Percentiles rank a stretch among this genome's conserved stretches.
Evolutionary conservation across 2,888 invertebrate genomes (phyloP).

Genomic region (Ophioninae sp.): DNA sequence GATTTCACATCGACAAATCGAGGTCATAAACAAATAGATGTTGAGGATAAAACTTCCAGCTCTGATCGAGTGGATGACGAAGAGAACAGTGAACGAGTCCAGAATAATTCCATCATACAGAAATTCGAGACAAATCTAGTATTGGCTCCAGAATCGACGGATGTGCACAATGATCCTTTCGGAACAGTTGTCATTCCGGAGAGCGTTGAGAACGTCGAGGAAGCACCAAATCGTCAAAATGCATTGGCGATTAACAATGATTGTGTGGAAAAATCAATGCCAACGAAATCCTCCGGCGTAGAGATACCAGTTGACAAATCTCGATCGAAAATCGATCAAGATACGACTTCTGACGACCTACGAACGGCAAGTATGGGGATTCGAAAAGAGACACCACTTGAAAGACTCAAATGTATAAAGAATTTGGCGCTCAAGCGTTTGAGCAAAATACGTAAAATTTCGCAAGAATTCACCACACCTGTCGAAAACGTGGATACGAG

Average conservation of each 20-base stretch:
- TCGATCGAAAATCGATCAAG: background rate
- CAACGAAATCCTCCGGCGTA: background rate
- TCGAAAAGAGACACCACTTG: constrained; percentile 1
- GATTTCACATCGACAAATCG: background rate
- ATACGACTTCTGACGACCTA: background rate
- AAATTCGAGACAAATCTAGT: background rate
- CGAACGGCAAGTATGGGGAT: background rate
- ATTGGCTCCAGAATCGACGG: constrained; percentile 27
- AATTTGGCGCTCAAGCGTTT: constrained; percentile 16
- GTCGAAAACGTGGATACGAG: background rate
- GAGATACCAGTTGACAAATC: too few species aligned
- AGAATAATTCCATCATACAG: background rate
- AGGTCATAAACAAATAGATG: background rate
- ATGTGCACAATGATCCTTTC: background rate
- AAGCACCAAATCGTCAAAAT: background rate
- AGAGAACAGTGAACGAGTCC: background rate
- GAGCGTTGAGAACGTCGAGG: background rate
- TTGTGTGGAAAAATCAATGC: background rate
- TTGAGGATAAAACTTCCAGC: background rate
- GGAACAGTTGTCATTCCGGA: constrained; percentile 11
- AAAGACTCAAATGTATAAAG: constrained; percentile 29
- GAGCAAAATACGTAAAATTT: constrained; percentile 13
- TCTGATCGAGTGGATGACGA: background rate
- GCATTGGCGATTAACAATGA: constrained; percentile 27
- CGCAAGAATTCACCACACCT: background rate